Base-by-base conservation (phyloP, 2,113 vertebrate species). In the Mola mola region DNA sequence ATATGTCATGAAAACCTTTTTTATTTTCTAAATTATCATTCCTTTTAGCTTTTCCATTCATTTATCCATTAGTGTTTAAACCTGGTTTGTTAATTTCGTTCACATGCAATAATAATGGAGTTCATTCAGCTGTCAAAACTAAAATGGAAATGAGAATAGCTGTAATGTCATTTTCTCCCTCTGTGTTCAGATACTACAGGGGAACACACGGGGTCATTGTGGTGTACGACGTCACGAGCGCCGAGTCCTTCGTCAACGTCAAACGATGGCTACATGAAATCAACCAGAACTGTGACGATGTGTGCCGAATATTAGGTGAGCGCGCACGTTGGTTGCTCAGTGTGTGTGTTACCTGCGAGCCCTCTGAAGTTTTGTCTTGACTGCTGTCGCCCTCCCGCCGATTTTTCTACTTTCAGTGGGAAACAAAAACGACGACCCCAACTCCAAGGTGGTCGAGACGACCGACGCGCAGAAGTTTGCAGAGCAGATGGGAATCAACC, bases 231-330 rank as follows among this genome's bases (percentile, higher is more conserved):
- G 97, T 99, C 82, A 98, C 95, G 13, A 98, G 97, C 6, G 97
- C 97, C 0, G 97, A 99, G 80, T 99, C 97, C 48, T 99, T 99
- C 15, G 97, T 99, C 85, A 99, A 99, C 16, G 97, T 99, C 72
- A 98, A 99, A 82, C 93, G 97, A 86, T 98, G 97, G 97, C 92
- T 99, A 73, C 97, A 99, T 58, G 97, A 99, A 94, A 99, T 99
- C 81, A 98, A 98, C 91, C 96, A 98, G 82, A 98, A 98, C 40
- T 99, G 97, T 78, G 97, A 99, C 16, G 97, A 98, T 2, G 97
- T 99, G 50, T 98, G 97, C 90, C 93, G 97, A 84, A 98, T 98
- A 97, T 91, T 99, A 90, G 97, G 97, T 98, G 78, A 90, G 89
- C 25, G 4, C 5, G 8, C 6, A 0, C 24, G n/a, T n/a, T n/a